Percentiles rank a stretch among this genome's conserved stretches.
These are phyloP conservation scores for Sander lucioperca DNA, from an alignment of 2,113 vertebrate species.

Conservation along the genomic window DNA sequence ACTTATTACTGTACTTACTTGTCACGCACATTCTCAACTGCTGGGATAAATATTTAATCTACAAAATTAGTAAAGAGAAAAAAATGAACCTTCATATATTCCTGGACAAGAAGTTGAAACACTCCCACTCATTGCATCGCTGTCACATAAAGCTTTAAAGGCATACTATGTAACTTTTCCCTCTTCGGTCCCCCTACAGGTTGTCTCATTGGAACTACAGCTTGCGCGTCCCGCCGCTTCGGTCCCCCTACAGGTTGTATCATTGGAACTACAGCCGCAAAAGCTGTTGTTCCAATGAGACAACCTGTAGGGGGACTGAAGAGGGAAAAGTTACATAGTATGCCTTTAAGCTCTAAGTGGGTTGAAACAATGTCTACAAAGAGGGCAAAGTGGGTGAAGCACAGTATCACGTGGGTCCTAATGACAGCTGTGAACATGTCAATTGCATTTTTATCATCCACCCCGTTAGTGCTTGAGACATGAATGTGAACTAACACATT, in stretches of 20 bases:
- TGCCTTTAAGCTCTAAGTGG: conserved; percentile 1
- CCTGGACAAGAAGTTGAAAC: conserved; percentile 29
- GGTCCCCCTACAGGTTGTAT: too few relatives aligned
- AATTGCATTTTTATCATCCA: conserved; percentile 16
- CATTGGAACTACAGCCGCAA: too few relatives aligned
- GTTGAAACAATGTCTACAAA: conserved; percentile 14
- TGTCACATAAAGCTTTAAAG: conserved; percentile 14
- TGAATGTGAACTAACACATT: not conserved
- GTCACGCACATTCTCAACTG: conserved; percentile 27
- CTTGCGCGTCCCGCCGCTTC: too few relatives aligned
- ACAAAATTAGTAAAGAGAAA: not conserved
- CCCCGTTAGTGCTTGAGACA: not conserved
- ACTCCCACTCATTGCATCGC: conserved; percentile 24
- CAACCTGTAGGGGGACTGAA: too few relatives aligned
- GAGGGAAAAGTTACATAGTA: too few relatives aligned
- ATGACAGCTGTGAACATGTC: conserved; percentile 29
- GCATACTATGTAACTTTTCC: too few relatives aligned
- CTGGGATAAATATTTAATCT: conserved; percentile 27
- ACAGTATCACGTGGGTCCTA: not conserved
- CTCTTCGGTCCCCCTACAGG: too few relatives aligned
- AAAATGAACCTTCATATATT: conserved; percentile 28
- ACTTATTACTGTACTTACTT: conserved; percentile 16
- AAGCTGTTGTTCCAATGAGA: too few relatives aligned
- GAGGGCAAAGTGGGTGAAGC: conserved; percentile 12
- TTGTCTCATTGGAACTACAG: too few relatives aligned